Percentiles rank a stretch among this genome's conserved stretches.
phyloP scores from a whole-genome alignment of 2,797 vertebrate species.

The Buphagus erythrorhynchus region DNA sequence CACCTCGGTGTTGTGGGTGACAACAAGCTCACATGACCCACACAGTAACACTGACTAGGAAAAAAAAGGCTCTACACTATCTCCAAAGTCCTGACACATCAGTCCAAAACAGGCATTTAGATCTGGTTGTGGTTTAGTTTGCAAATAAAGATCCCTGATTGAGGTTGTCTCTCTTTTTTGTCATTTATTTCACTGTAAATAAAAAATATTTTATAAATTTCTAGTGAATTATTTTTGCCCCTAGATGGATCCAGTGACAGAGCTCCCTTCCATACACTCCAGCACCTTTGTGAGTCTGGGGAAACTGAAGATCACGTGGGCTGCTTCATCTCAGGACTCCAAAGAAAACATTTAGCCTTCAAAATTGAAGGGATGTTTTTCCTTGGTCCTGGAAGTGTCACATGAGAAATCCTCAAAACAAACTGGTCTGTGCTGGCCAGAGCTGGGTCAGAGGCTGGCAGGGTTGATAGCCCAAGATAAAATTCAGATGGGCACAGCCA shows the following conservation, averaged over 20 bases:
- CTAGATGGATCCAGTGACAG: not conserved
- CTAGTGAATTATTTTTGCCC: not conserved
- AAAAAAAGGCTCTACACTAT: not conserved
- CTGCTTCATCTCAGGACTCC: not conserved
- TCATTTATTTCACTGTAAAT: not conserved
- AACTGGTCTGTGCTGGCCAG: not conserved
- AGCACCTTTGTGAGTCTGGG: not conserved
- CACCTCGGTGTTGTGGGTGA: not conserved
- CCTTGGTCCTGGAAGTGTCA: not conserved
- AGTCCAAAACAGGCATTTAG: not conserved
- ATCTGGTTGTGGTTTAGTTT: not conserved
- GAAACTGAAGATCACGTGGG: accelerated
- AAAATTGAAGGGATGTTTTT: accelerated
- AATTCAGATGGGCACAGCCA: accelerated
- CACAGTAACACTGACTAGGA: not conserved
- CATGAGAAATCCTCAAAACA: not conserved
- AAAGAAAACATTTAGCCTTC: not conserved
- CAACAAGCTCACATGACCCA: not conserved
- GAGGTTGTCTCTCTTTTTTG: not conserved
- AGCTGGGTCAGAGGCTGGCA: not conserved
- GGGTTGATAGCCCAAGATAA: not conserved
- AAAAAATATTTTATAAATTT: not conserved
- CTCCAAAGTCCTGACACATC: not conserved
- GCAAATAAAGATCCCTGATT: not conserved
- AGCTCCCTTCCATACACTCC: not conserved